These are phyloP conservation scores for Geotrupes spiniger DNA, from an alignment of 2,888 invertebrate genomes.

Conservation along the genomic window DNA sequence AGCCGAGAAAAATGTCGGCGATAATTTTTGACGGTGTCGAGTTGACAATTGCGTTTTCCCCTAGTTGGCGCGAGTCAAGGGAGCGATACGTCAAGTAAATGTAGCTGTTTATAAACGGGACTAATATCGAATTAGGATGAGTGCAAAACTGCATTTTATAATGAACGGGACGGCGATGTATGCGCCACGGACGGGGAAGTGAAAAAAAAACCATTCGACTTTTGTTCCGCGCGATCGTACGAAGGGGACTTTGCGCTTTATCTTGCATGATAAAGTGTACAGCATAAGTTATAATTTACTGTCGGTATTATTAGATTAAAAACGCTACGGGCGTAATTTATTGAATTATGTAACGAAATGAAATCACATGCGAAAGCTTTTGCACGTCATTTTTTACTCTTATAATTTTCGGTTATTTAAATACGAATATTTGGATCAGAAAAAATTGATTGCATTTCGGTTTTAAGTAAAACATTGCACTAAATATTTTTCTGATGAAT, in stretches of 20 bases:
- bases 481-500: no score
- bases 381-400: not conserved
- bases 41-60: slow-evolving; percentile 48
- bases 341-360: slow-evolving; percentile 18
- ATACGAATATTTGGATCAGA: no score
- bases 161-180: slow-evolving; percentile 24
- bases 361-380: slow-evolving; percentile 15
- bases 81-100: slow-evolving; percentile 19
- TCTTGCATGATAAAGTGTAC: slow-evolving; percentile 19
- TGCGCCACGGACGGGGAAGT: slow-evolving; percentile 11
- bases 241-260: slow-evolving; percentile 8
- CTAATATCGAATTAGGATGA: slow-evolving; percentile 39
- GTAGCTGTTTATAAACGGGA: slow-evolving; percentile 37
- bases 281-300: slow-evolving; percentile 21
- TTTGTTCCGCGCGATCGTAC: not conserved
- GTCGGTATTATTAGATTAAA: slow-evolving; percentile 20
- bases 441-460: no score
- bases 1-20: slow-evolving; percentile 47
- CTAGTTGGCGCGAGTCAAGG: slow-evolving; percentile 27
- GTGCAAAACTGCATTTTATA: slow-evolving; percentile 31
- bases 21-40: slow-evolving; percentile 49
- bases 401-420: no score
- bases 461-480: no score
- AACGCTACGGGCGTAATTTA: slow-evolving; percentile 16
- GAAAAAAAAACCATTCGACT: slow-evolving; percentile 9